These are phyloP conservation scores for Brienomyrus longianalis DNA, from an alignment of 2,113 vertebrate genomes.

Conservation along the genomic window DNA sequence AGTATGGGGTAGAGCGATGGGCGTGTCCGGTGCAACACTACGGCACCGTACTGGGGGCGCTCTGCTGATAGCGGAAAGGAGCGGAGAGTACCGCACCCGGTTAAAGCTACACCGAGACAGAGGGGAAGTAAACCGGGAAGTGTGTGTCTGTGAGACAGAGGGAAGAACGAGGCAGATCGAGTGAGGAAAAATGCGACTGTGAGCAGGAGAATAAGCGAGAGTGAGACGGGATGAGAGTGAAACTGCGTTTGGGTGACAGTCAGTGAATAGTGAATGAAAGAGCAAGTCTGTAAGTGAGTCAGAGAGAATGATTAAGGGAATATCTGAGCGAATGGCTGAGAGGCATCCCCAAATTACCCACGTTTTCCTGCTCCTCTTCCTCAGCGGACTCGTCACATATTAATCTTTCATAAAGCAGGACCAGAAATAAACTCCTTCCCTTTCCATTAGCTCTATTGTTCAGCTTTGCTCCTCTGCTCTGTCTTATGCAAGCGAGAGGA, in stretches of 20 bases:
- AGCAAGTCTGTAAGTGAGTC: background rate
- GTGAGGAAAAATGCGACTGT: background rate
- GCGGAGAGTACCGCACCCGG: background rate
- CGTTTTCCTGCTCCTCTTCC: background rate
- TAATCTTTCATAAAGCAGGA: constrained; percentile 1
- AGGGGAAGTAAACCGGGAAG: background rate
- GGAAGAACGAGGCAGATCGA: background rate
- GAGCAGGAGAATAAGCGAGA: background rate
- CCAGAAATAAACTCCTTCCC: constrained; percentile 1
- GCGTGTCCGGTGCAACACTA: background rate
- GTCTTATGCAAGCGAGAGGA: background rate
- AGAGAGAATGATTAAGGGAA: background rate
- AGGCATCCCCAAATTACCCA: background rate
- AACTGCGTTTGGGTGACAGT: background rate
- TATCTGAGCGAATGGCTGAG: background rate
- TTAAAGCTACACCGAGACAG: background rate
- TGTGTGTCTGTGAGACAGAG: background rate
- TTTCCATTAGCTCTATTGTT: background rate
- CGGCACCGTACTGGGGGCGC: background rate
- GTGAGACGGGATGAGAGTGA: background rate
- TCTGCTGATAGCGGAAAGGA: background rate
- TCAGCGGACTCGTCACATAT: background rate
- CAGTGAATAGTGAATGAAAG: background rate
- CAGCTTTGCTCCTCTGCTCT: background rate
- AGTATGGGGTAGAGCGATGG: background rate